Percentiles rank a stretch among this genome's conserved stretches.
These are phyloP conservation scores for Tapirus terrestris DNA, from an alignment of 2,113 vertebrate genomes.

Conservation along the genomic window DNA sequence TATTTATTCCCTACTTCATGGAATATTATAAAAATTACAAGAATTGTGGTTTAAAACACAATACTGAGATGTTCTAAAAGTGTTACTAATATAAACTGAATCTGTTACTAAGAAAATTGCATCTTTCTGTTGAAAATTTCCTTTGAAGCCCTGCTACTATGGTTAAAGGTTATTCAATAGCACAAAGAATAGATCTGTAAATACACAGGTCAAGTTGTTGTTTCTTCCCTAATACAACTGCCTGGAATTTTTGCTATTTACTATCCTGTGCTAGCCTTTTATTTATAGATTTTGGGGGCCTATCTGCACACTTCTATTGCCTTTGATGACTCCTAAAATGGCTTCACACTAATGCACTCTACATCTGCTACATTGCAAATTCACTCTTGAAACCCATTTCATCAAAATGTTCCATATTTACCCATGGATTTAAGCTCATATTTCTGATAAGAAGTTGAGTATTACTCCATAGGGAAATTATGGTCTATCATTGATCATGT, in stretches of 20 bases:
- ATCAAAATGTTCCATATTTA: background rate
- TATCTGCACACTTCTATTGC: background rate
- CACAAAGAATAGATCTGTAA: background rate
- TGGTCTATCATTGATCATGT: background rate
- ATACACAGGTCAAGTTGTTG: background rate
- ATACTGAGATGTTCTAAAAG: background rate
- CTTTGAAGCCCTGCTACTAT: background rate
- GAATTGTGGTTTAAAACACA: background rate
- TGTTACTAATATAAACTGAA: background rate
- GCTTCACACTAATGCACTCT: background rate
- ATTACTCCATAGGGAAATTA: background rate
- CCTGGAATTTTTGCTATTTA: background rate
- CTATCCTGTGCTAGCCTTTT: background rate
- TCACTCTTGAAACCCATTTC: background rate
- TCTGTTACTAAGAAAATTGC: background rate
- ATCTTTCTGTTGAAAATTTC: background rate
- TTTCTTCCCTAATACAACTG: background rate
- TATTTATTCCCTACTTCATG: background rate
- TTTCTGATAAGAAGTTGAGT: slow-evolving; percentile 13
- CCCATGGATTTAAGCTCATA: background rate
- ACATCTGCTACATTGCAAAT: background rate
- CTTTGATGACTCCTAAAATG: background rate
- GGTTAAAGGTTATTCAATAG: background rate
- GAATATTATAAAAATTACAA: background rate
- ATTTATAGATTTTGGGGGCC: background rate